phyloP scores from a whole-genome alignment of 2,113 vertebrate species.

The Gorsachius goisagi region DNA sequence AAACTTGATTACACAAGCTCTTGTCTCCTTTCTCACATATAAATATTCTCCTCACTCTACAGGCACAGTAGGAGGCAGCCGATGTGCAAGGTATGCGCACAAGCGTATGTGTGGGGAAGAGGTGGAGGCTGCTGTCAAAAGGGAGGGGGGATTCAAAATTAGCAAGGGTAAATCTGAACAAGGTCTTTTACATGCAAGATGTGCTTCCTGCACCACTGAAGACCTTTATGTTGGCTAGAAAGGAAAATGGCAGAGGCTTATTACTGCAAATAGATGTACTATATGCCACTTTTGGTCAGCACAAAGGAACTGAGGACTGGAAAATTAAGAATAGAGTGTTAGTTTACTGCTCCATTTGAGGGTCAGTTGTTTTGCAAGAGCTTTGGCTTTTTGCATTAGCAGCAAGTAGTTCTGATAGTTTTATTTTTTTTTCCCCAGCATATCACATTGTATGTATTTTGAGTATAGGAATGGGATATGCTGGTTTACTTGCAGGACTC shows the following conservation, averaged over 20 bases:
- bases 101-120: not conserved
- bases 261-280: not conserved
- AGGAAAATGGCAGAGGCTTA: not conserved
- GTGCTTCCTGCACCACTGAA: not conserved
- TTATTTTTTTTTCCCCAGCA: not conserved
- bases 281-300: not conserved
- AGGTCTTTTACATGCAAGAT: not conserved
- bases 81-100: not conserved
- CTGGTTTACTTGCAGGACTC: not conserved
- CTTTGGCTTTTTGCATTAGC: not conserved
- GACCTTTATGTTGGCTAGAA: not conserved
- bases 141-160: not conserved
- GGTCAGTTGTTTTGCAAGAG: not conserved
- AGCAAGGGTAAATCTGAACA: not conserved
- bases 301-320: not conserved
- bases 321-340: not conserved
- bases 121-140: not conserved
- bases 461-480: not conserved
- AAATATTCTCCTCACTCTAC: not conserved
- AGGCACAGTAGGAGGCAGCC: not conserved
- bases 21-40: not conserved
- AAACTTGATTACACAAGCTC: constrained; percentile 9
- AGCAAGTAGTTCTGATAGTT: not conserved
- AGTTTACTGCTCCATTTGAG: not conserved
- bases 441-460: not conserved